Percentiles rank a stretch among this genome's conserved stretches.
These are phyloP conservation scores for Platycheirus rosarum DNA, from an alignment of 2,888 invertebrate genomes.

Conservation along the genomic window DNA sequence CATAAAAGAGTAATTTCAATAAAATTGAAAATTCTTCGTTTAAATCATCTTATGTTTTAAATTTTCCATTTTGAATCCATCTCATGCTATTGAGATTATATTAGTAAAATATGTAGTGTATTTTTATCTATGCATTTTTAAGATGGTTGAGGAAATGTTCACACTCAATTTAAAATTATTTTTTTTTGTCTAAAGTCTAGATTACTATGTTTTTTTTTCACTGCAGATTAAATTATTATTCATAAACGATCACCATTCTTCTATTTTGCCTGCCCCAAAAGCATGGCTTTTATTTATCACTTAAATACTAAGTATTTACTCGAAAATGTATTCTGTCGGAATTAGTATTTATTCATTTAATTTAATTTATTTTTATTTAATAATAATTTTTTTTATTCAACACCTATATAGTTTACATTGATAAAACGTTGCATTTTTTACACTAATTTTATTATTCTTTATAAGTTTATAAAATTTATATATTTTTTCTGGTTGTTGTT, in stretches of 20 bases:
- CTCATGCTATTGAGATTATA: slow-evolving; percentile 7
- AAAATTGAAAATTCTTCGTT: slow-evolving; percentile 64
- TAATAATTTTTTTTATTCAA: slow-evolving; percentile 29
- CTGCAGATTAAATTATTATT: slow-evolving; percentile 21
- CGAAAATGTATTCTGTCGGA: slow-evolving; percentile 13
- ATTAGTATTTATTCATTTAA: slow-evolving; percentile 1
- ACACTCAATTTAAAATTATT: slow-evolving; percentile 48
- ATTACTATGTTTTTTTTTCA: slow-evolving; percentile 9
- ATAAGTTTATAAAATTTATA: background rate
- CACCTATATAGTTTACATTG: slow-evolving; percentile 38
- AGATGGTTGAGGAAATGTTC: slow-evolving; percentile 46
- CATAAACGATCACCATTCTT: slow-evolving; percentile 67
- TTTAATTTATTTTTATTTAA: slow-evolving; percentile 34
- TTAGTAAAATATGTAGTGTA: slow-evolving; percentile 55
- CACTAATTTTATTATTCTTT: slow-evolving; percentile 1
- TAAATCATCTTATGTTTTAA: slow-evolving; percentile 11
- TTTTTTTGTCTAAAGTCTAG: slow-evolving; percentile 20
- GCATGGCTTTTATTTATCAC: slow-evolving; percentile 50
- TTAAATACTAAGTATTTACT: slow-evolving; percentile 69
- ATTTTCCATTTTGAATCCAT: slow-evolving; percentile 20
- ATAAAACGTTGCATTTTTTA: slow-evolving; percentile 31
- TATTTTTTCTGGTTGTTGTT: too few species aligned
- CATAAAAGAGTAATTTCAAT: slow-evolving; percentile 72
- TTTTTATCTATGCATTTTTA: slow-evolving; percentile 20
- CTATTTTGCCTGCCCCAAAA: slow-evolving; percentile 37